Conservation (phyloP, 2,888 invertebrate genomes). For the Acanthoscelides obtectus region DNA sequence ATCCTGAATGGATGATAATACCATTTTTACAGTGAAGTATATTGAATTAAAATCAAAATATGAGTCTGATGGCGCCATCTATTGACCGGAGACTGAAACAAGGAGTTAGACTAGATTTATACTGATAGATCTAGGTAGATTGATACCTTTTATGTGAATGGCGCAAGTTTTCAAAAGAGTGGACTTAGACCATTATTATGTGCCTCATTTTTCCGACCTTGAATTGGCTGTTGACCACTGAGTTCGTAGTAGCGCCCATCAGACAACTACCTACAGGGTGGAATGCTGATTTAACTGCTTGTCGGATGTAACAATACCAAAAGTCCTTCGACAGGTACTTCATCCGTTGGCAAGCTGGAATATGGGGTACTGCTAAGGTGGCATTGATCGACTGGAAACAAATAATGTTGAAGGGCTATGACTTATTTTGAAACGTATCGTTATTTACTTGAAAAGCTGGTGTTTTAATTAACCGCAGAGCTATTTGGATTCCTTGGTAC, state of each 20-base stretch:
- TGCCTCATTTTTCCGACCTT: not conserved
- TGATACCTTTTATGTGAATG: too few relatives aligned
- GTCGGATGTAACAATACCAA: slow-evolving; percentile 18
- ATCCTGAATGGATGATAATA: too few relatives aligned
- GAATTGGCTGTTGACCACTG: not conserved
- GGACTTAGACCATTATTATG: too few relatives aligned
- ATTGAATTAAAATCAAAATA: too few relatives aligned
- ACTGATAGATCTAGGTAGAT: too few relatives aligned
- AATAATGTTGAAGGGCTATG: too few relatives aligned
- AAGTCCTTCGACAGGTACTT: slow-evolving; percentile 13
- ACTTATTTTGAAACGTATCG: too few relatives aligned
- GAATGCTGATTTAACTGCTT: slow-evolving; percentile 38
- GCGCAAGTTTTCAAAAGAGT: too few relatives aligned
- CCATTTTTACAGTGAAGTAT: too few relatives aligned
- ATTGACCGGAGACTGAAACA: too few relatives aligned
- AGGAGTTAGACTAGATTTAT: too few relatives aligned
- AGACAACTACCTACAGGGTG: slow-evolving; percentile 65
- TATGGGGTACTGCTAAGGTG: slow-evolving; percentile 33
- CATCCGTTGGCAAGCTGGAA: slow-evolving; percentile 9
- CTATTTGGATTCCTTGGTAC: slow-evolving; percentile 50
- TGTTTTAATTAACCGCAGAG: slow-evolving; percentile 46
- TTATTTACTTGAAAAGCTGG: slow-evolving; percentile 41
- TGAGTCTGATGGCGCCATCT: too few relatives aligned
- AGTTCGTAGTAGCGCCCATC: slow-evolving; percentile 51
- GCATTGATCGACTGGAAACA: slow-evolving; percentile 47